These are phyloP conservation scores for Zingel zingel DNA, from an alignment of 2,113 vertebrate species.

Conservation along the genomic window DNA sequence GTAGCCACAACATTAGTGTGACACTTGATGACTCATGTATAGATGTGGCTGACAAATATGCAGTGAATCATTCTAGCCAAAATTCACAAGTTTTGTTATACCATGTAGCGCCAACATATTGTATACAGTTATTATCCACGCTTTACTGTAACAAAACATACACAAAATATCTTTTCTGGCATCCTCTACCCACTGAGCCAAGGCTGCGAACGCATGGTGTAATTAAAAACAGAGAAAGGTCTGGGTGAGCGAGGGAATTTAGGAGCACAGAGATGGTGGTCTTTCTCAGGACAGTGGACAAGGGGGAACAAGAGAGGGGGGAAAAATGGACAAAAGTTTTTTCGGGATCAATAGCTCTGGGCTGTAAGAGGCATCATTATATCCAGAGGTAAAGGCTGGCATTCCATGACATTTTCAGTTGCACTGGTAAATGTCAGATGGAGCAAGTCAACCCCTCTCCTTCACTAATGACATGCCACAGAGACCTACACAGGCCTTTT, in stretches of 20 bases:
- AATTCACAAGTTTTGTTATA: neutral
- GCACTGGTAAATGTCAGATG: conserved; percentile 82
- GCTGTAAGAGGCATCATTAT: conserved; percentile 68
- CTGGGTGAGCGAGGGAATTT: neutral
- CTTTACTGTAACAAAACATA: neutral
- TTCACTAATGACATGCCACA: conserved; percentile 71
- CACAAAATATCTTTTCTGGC: neutral
- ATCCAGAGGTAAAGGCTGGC: conserved; percentile 79
- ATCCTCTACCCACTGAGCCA: neutral
- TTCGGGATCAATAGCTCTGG: conserved; percentile 73
- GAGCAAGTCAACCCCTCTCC: conserved; percentile 70
- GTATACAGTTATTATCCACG: neutral
- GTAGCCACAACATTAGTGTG: neutral
- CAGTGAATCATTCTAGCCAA: neutral
- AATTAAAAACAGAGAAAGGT: conserved; percentile 13
- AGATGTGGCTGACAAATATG: neutral
- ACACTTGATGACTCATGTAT: neutral
- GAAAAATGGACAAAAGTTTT: conserved; percentile 52
- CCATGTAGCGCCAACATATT: neutral
- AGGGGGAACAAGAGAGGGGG: conserved; percentile 7
- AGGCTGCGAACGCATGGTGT: conserved; percentile 13
- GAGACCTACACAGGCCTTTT: conserved; percentile 62
- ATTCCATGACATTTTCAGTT: conserved; percentile 85
- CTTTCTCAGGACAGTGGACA: conserved; percentile 42
- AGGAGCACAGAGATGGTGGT: neutral